A percentile compares a stretch with the other conserved stretches of the same genome.
Conservation (phyloP, 2,888 invertebrate genomes). For the Cephus rjabovi region DNA sequence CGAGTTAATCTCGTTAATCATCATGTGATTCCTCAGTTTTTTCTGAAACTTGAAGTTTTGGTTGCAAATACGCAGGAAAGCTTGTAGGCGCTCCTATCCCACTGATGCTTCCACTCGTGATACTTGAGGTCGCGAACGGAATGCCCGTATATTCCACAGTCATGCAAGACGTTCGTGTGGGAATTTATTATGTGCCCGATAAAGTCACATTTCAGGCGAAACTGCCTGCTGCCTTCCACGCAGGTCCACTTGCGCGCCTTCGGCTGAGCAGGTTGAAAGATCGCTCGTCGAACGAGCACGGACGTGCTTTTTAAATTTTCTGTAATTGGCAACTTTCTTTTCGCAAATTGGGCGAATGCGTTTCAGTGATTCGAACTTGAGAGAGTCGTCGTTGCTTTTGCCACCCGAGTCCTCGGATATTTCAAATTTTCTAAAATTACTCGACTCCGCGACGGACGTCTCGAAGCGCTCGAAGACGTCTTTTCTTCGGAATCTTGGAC, state of each 20-base stretch:
- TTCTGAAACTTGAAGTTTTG: slow-evolving; percentile 45
- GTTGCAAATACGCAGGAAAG: slow-evolving; percentile 43
- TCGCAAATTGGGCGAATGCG: slow-evolving; percentile 8
- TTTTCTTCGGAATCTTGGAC: no score
- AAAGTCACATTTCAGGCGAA: slow-evolving; percentile 42
- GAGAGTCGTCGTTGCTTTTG: no score
- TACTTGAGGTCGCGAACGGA: slow-evolving; percentile 42
- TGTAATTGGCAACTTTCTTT: neutral
- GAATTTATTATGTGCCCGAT: slow-evolving; percentile 37
- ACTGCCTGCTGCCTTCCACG: slow-evolving; percentile 19
- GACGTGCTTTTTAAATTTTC: neutral
- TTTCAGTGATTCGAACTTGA: neutral
- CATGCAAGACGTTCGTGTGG: slow-evolving; percentile 29
- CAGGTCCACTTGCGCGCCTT: no score
- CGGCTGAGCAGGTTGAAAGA: no score
- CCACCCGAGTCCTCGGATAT: no score
- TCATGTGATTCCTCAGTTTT: slow-evolving; percentile 46
- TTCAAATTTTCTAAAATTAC: no score
- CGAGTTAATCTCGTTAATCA: slow-evolving; percentile 36
- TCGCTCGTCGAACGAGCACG: no score
- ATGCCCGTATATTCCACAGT: slow-evolving; percentile 51
- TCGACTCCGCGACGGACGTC: no score
- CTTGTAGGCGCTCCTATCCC: slow-evolving; percentile 31
- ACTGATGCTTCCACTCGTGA: slow-evolving; percentile 52
- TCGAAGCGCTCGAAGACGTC: no score